Evolutionary conservation across 2,113 vertebrate genomes (phyloP).

Genomic region (Mola mola): DNA sequence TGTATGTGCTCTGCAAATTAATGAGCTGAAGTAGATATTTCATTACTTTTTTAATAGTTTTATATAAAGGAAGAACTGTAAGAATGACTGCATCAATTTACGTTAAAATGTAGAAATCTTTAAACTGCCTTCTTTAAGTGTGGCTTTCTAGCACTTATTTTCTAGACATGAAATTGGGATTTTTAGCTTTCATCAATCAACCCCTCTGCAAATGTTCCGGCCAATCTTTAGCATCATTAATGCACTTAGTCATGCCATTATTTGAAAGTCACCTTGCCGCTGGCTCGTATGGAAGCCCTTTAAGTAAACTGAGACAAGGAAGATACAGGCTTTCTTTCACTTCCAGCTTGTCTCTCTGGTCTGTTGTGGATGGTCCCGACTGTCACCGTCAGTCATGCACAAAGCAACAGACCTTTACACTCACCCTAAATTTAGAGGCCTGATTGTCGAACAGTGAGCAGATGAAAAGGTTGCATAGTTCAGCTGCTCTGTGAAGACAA

Average conservation of each 20-base stretch:
- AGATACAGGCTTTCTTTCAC: constrained; percentile 11
- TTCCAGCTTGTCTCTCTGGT: constrained; percentile 17
- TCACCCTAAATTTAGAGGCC: constrained; percentile 60
- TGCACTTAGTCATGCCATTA: constrained; percentile 22
- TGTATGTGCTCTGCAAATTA: constrained; percentile 15
- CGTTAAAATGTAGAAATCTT: constrained; percentile 12
- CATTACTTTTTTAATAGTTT: background rate
- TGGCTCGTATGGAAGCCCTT: constrained; percentile 20
- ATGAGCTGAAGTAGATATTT: background rate
- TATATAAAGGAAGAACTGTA: background rate
- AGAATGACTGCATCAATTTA: background rate
- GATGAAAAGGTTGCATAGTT: constrained; percentile 13
- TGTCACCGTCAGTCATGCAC: constrained; percentile 60
- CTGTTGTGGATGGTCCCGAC: constrained; percentile 37
- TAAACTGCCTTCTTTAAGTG: background rate
- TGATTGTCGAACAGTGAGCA: constrained; percentile 42
- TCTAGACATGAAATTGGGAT: constrained; percentile 16
- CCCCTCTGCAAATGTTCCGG: constrained; percentile 24
- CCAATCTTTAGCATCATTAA: constrained; percentile 54
- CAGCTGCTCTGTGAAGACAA: too few species aligned
- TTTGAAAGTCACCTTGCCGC: constrained; percentile 63
- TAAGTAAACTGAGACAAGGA: constrained; percentile 17
- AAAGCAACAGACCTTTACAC: constrained; percentile 52
- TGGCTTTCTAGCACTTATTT: constrained; percentile 8
- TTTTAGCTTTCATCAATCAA: constrained; percentile 50